These are phyloP conservation scores for Helicoverpa armigera DNA, from an alignment of 1,140 invertebrate species.

Conservation along the genomic window DNA sequence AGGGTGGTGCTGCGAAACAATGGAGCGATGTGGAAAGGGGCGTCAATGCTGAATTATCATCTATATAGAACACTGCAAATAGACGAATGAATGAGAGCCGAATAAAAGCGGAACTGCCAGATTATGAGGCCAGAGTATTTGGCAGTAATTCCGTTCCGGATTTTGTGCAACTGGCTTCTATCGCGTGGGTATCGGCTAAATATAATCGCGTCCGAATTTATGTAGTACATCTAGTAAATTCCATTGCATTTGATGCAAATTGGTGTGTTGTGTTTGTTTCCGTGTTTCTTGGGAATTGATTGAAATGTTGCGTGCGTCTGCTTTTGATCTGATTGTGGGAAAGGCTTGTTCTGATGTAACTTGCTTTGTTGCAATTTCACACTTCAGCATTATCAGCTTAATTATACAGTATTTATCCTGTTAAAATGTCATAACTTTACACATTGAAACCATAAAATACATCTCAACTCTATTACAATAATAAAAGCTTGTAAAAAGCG, in stretches of 20 bases:
- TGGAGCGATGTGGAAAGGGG: constrained; percentile 37
- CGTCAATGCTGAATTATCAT: constrained; percentile 49
- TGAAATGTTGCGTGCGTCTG: not conserved
- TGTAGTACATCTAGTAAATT: constrained; percentile 19
- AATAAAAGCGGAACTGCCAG: constrained; percentile 38
- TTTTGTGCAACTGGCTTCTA: constrained; percentile 26
- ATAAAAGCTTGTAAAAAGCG: too few species aligned
- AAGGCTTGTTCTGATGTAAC: not conserved
- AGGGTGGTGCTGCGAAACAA: constrained; percentile 55
- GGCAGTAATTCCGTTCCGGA: constrained; percentile 20
- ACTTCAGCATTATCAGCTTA: too few species aligned
- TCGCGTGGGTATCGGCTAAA: constrained; percentile 5
- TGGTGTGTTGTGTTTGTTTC: constrained; percentile 23
- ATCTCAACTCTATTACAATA: too few species aligned
- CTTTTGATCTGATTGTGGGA: not conserved
- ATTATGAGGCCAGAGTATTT: constrained; percentile 30
- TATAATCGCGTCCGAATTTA: constrained; percentile 27
- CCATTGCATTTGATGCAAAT: constrained; percentile 30
- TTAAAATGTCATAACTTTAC: not conserved
- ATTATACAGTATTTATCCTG: too few species aligned
- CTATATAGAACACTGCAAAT: constrained; percentile 37
- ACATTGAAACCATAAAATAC: not conserved
- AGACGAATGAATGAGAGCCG: constrained; percentile 40
- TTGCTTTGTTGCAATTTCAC: not conserved
- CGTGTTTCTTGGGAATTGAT: constrained; percentile 6